These are phyloP conservation scores for Hyppa rectilinea DNA, from an alignment of 2,888 invertebrate genomes.

Conservation along the genomic window DNA sequence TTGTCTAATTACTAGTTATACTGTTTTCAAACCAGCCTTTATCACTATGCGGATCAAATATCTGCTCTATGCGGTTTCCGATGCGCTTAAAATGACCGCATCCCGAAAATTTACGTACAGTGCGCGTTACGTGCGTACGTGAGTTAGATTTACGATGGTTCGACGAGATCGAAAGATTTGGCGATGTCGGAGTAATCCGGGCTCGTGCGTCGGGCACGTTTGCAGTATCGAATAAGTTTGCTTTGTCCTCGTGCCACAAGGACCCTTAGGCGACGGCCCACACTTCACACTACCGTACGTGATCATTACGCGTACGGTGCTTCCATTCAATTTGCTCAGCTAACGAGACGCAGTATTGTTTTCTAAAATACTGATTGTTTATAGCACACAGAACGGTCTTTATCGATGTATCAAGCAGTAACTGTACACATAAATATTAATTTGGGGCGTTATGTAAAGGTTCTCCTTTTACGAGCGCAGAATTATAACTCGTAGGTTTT, in stretches of 20 bases:
- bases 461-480: conserved; percentile 42
- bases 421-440: conserved; percentile 41
- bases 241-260: conserved; percentile 49
- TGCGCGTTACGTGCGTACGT: conserved; percentile 35
- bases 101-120: conserved; percentile 42
- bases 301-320: conserved; percentile 69
- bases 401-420: conserved; percentile 38
- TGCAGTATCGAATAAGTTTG: conserved; percentile 58
- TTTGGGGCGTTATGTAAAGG: conserved; percentile 33
- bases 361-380: conserved; percentile 37
- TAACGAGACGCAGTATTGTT: conserved; percentile 56
- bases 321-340: conserved; percentile 70
- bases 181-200: conserved; percentile 23
- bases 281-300: conserved; percentile 66
- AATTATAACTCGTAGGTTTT: conserved; percentile 49
- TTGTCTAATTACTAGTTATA: background rate
- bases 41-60: too few species aligned
- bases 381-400: conserved; percentile 2
- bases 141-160: conserved; percentile 59
- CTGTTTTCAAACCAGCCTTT: background rate
- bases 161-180: conserved; percentile 42
- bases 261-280: conserved; percentile 54
- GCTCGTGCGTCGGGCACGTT: conserved; percentile 45
- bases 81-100: conserved; percentile 34
- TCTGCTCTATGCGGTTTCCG: conserved; percentile 18